phyloP scores from a whole-genome alignment of 2,113 vertebrate genomes.

The Chloroceryle aenea region DNA sequence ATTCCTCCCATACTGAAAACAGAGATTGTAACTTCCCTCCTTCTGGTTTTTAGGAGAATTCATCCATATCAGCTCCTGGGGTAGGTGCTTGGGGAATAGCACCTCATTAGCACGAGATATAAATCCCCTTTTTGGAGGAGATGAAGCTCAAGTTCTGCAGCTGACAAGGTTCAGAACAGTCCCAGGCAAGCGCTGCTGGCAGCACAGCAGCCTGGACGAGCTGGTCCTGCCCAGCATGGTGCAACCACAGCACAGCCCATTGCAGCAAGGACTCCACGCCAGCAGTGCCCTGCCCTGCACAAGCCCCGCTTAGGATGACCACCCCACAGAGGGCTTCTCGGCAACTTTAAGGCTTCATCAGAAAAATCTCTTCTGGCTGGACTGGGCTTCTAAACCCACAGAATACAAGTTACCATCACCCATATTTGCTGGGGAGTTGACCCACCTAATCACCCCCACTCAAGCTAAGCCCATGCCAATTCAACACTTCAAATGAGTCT shows the following conservation, averaged over 20 bases:
- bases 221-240: not conserved
- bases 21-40: not conserved
- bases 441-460: not conserved
- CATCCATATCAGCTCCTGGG: not conserved
- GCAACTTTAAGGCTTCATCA: not conserved
- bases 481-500: not conserved
- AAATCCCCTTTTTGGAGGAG: not conserved
- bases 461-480: not conserved
- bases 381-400: not conserved
- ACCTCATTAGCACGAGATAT: not conserved
- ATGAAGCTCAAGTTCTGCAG: not conserved
- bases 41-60: not conserved
- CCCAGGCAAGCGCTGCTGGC: not conserved
- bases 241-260: fast-evolving
- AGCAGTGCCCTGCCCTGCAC: not conserved
- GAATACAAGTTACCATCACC: not conserved
- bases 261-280: not conserved
- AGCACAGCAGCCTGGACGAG: not conserved
- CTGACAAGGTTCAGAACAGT: not conserved
- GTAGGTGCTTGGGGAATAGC: not conserved
- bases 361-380: not conserved
- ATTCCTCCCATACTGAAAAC: not conserved
- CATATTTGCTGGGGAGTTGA: too few species aligned
- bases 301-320: not conserved
- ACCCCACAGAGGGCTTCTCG: not conserved